A percentile compares a stretch with the other conserved stretches of the same genome.
Evolutionary conservation across 2,797 vertebrate species (phyloP).

Genomic region (Pantherophis vulpinus): DNA sequence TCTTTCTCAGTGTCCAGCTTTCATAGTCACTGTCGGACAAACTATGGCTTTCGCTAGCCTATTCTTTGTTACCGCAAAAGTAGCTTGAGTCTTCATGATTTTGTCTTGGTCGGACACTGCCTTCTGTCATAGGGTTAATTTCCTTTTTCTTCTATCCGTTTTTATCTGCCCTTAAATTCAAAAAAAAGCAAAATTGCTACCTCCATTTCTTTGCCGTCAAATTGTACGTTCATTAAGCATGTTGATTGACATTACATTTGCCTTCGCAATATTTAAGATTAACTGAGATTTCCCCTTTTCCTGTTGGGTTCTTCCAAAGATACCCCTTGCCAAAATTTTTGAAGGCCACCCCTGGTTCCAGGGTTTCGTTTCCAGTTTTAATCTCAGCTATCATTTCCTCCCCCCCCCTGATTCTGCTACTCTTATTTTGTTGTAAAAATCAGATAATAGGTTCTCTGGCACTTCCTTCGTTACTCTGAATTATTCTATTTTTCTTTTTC

Average conservation of each 20-base stretch:
- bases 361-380: not conserved
- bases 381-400: fast-evolving
- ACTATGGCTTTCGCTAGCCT: not conserved
- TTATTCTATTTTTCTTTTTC: not conserved
- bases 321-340: too few species aligned
- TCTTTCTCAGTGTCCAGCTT: not conserved
- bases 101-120: not conserved
- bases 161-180: not conserved
- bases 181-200: not conserved
- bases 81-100: not conserved
- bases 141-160: not conserved
- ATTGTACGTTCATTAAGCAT: not conserved
- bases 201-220: not conserved
- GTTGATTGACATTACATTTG: not conserved
- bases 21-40: not conserved
- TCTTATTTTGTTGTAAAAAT: not conserved
- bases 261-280: not conserved
- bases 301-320: not conserved
- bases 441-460: not conserved
- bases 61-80: not conserved
- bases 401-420: not conserved
- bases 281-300: not conserved
- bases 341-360: too few species aligned
- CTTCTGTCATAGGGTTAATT: not conserved
- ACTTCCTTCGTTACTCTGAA: not conserved